These are phyloP conservation scores for Rhabditoides inermis DNA, from an alignment of 2,888 invertebrate species.

Conservation along the genomic window DNA sequence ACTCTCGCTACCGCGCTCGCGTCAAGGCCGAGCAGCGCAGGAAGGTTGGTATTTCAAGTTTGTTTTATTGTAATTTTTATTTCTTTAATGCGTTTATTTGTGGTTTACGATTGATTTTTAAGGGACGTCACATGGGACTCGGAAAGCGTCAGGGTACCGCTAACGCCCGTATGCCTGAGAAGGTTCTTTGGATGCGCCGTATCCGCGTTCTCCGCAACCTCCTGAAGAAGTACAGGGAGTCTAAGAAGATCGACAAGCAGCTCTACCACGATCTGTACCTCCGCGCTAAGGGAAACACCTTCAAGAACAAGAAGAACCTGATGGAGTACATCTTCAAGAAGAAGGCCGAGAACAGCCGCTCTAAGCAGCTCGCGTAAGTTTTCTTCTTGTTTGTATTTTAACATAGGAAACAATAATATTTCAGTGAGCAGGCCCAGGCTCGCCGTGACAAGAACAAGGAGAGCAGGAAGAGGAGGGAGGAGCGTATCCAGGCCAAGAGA, in stretches of 20 bases:
- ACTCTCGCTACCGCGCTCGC: conserved; percentile 92
- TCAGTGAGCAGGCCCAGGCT: conserved; percentile 92
- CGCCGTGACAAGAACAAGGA: conserved; percentile 91
- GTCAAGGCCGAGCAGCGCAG: conserved; percentile 94
- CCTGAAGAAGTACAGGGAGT: conserved; percentile 85
- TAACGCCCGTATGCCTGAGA: conserved; percentile 97
- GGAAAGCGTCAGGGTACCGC: conserved; percentile 99
- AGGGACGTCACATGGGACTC: conserved; percentile 91
- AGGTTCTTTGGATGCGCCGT: conserved; percentile 82
- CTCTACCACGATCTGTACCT: conserved; percentile 95
- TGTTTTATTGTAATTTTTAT: too few relatives aligned
- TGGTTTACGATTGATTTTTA: conserved; percentile 4
- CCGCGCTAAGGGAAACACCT: conserved; percentile 79
- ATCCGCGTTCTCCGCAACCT: conserved; percentile 91
- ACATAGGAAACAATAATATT: too few relatives aligned
- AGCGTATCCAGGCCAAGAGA: conserved; percentile 62
- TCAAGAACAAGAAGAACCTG: conserved; percentile 88
- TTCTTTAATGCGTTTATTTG: too few relatives aligned
- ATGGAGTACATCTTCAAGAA: conserved; percentile 99
- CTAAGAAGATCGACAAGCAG: conserved; percentile 97
- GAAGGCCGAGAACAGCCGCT: conserved; percentile 97
- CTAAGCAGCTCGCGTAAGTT: conserved; percentile 72
- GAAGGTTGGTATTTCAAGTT: conserved; percentile 65
- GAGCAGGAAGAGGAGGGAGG: conserved; percentile 89
- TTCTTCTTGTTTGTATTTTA: too few relatives aligned